Base-by-base conservation (phyloP, 2,888 invertebrate genomes). In the Campoletis raptor region DNA sequence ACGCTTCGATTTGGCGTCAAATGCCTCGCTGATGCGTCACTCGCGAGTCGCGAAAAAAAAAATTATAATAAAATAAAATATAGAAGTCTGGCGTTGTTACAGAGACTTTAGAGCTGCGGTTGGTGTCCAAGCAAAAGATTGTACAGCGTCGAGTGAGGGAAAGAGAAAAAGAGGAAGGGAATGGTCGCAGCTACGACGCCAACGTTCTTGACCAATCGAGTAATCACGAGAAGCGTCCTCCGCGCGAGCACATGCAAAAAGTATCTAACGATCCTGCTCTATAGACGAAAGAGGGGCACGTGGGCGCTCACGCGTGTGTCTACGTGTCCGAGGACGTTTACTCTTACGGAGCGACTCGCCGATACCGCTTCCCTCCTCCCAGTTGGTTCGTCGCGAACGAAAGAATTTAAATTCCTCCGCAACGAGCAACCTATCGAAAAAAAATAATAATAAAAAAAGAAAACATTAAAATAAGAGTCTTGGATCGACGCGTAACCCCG, bases 151-250 rank as follows among this genome's bases (percentile, higher is more conserved):
- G 67, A 82, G 72, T 10, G 4, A 30, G 21, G 52, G 15, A 70
- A 12, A 85, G 40, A 57, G 37, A 72, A n/a, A 52, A 45, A 30
- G 37, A 57, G 64, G 2, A 18, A 64, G 30, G 36, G 30, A 36
- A 64, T 21, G 74, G 52, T 72, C 61, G 69, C 57, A 12, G 67
- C 79, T 21, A 85, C 77, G 78, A 89, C 89, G 88, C 88, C 88
- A 57, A 57, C 57, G 57, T 57, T 57, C 42, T 87, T 84, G 86
- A 82, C 86, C 88, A 90, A 91, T 91, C 90, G 87, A 89, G 81
- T 73, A 90, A 91, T 90, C 88, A 90, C 87, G 74, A 87, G 90
- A 88, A 67, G 79, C 90, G 88, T 90, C 89, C 89, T n/a, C 85
- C 89, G 87, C 86, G 66, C 66, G 37, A 37, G 42, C 67, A 40